These are phyloP conservation scores for Hermodice carunculata DNA, from an alignment of 2,888 invertebrate species.

Conservation along the genomic window DNA sequence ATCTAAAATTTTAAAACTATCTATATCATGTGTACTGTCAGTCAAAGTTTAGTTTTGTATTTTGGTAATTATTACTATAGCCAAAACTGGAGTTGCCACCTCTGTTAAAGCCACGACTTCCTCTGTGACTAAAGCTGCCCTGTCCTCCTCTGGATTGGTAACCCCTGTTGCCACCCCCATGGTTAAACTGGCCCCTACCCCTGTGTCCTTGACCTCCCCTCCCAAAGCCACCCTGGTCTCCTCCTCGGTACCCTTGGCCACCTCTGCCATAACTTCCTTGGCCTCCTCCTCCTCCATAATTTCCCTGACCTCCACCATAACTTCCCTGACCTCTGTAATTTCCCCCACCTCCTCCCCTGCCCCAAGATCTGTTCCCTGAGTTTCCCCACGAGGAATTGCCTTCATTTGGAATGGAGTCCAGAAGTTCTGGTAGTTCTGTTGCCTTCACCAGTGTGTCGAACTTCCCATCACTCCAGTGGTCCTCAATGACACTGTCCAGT, in stretches of 20 bases:
- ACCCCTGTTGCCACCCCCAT: too few species aligned
- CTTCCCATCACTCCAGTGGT: conserved; percentile 53
- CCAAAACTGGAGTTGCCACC: too few species aligned
- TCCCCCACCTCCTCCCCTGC: conserved; percentile 27
- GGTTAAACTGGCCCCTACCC: too few species aligned
- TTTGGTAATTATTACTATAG: too few species aligned
- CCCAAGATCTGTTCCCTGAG: conserved; percentile 13
- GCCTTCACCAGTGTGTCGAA: conserved; percentile 53
- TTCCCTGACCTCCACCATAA: conserved; percentile 30
- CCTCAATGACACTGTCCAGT: conserved; percentile 42
- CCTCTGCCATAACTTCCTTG: conserved; percentile 24
- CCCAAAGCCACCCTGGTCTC: conserved; percentile 21
- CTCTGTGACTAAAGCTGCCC: too few species aligned
- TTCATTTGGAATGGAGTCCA: conserved; percentile 41
- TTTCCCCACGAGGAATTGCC: too few species aligned
- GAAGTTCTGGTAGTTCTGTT: conserved; percentile 58
- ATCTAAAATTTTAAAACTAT: too few species aligned
- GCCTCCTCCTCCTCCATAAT: conserved; percentile 28
- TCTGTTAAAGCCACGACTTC: too few species aligned
- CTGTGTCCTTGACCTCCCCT: conserved; percentile 8
- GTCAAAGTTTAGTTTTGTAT: too few species aligned
- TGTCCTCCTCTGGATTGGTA: too few species aligned
- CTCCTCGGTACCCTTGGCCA: conserved; percentile 6
- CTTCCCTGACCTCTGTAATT: conserved; percentile 33
- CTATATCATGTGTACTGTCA: too few species aligned